Evolutionary conservation across 2,797 vertebrate species (phyloP).

Genomic region (Chelon auratus): DNA sequence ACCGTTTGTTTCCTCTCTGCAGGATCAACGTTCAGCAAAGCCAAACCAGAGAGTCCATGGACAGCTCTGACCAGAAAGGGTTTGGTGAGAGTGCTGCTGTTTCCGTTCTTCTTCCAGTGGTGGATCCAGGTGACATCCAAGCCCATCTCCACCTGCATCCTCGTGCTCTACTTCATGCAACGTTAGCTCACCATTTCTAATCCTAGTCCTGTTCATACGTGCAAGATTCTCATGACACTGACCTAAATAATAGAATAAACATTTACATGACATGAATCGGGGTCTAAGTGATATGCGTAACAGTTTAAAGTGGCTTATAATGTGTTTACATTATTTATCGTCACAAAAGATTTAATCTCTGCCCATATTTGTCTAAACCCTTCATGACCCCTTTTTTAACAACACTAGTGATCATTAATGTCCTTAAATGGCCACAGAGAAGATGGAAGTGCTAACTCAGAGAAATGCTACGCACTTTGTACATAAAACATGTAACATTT

Average conservation of each 20-base stretch:
- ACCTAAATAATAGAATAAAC: fast-evolving
- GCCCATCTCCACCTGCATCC: constrained; percentile 90
- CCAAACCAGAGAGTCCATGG: constrained; percentile 97
- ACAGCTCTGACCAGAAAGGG: constrained; percentile 94
- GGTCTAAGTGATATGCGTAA: not conserved
- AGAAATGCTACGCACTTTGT: too few species aligned
- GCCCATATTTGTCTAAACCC: too few species aligned
- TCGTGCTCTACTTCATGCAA: constrained; percentile 94
- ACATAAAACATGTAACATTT: too few species aligned
- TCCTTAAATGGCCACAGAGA: too few species aligned
- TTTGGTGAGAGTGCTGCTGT: constrained; percentile 94
- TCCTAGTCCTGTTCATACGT: not conserved
- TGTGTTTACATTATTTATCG: not conserved
- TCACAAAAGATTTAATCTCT: not conserved
- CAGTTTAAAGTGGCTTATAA: not conserved
- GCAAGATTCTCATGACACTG: not conserved
- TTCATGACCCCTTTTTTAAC: too few species aligned
- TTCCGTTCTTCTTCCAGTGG: constrained; percentile 96
- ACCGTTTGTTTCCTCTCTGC: constrained; percentile 2
- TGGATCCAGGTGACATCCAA: constrained; percentile 98
- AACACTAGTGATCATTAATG: too few species aligned
- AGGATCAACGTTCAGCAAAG: constrained; percentile 98
- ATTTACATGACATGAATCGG: not conserved
- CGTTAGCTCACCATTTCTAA: constrained; percentile 76
- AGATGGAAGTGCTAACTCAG: too few species aligned